Conservation (phyloP, 2,797 vertebrate genomes). For the Poecilia picta region DNA sequence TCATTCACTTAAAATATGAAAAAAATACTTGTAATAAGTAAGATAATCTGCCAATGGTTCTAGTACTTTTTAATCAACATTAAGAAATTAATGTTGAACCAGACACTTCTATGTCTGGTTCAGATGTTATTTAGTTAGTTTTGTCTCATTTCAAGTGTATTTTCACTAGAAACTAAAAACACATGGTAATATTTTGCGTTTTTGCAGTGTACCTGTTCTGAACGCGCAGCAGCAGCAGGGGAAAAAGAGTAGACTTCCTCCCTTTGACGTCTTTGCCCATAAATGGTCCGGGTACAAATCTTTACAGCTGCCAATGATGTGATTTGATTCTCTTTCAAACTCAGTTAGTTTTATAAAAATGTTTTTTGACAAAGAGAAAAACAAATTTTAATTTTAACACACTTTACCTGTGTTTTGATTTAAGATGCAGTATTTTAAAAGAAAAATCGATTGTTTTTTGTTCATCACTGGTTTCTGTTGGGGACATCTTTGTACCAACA, state of each 20-base stretch:
- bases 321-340: not conserved
- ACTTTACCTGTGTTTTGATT: not conserved
- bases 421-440: not conserved
- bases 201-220: not conserved
- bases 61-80: too few relatives aligned
- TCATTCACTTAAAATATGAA: too few relatives aligned
- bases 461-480: not conserved
- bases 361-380: not conserved
- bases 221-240: not conserved
- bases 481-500: not conserved
- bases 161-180: too few relatives aligned
- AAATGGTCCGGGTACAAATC: not conserved
- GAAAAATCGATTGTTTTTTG: not conserved
- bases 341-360: not conserved
- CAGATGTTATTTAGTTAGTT: too few relatives aligned
- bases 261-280: not conserved
- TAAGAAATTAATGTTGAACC: too few relatives aligned
- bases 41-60: too few relatives aligned
- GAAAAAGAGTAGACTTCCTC: not conserved
- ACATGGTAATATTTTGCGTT: too few relatives aligned
- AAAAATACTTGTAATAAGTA: too few relatives aligned
- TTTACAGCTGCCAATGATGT: not conserved
- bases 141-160: too few relatives aligned
- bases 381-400: not conserved
- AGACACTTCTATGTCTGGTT: too few relatives aligned